phyloP scores from a whole-genome alignment of 2,888 invertebrate species.

The Leptopilina syphax region DNA sequence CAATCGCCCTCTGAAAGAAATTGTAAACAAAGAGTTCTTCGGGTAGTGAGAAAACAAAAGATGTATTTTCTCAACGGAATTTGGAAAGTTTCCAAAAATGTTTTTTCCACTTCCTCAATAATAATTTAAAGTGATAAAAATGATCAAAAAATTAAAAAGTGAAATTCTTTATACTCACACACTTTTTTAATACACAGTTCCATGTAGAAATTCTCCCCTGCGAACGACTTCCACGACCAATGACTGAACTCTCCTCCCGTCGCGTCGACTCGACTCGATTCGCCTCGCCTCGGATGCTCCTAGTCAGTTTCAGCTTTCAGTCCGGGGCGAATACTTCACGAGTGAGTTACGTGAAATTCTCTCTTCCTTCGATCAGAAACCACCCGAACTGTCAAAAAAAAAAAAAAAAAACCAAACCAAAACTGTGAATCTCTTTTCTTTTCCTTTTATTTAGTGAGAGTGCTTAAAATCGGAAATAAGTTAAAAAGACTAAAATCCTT shows the following conservation, averaged over 20 bases:
- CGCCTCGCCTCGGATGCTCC: constrained; percentile 63
- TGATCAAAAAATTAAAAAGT: constrained; percentile 2
- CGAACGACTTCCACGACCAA: constrained; percentile 45
- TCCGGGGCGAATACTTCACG: constrained; percentile 75
- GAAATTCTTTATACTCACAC: constrained; percentile 6
- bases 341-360: constrained; percentile 58
- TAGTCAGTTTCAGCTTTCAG: constrained; percentile 71
- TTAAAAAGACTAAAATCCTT: neutral
- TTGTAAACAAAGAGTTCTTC: neutral
- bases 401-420: no score
- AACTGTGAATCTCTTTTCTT: neutral
- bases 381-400: constrained; percentile 27
- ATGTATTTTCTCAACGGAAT: neutral
- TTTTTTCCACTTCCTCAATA: neutral
- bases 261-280: constrained; percentile 61
- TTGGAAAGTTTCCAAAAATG: neutral
- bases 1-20: neutral
- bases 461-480: neutral
- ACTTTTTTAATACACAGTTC: neutral
- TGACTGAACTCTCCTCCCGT: constrained; percentile 56
- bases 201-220: constrained; percentile 23
- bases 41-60: neutral
- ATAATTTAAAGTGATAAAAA: neutral
- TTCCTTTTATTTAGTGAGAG: neutral
- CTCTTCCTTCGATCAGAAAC: constrained; percentile 8